A percentile compares a stretch with the other conserved stretches of the same genome.
Evolutionary conservation across 2,113 vertebrate species (phyloP).

Genomic region (Oryzias celebensis): DNA sequence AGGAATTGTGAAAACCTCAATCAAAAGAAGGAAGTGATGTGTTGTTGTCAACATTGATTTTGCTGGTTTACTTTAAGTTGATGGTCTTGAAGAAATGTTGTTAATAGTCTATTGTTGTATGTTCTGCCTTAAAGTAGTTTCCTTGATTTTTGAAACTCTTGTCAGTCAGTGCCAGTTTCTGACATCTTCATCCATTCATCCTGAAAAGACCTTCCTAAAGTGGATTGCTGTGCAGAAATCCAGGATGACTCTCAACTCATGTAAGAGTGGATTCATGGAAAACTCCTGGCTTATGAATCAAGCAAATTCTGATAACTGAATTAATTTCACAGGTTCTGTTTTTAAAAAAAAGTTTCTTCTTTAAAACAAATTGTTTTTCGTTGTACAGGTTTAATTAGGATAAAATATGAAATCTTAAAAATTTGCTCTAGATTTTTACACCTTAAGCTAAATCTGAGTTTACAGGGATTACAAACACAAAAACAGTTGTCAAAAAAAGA

Average conservation of each 20-base stretch:
- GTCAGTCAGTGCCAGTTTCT: no score
- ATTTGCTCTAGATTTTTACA: no score
- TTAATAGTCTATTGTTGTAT: no score
- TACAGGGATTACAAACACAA: no score
- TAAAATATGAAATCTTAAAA: no score
- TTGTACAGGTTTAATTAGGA: no score
- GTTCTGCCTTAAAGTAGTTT: no score
- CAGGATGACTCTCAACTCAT: background rate
- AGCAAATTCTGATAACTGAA: background rate
- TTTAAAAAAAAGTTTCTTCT: no score
- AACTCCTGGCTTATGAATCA: background rate
- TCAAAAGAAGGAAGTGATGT: constrained; percentile 55
- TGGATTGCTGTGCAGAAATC: constrained; percentile 23
- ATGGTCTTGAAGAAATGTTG: constrained; percentile 1
- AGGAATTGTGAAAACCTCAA: constrained; percentile 62
- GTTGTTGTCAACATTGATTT: constrained; percentile 39
- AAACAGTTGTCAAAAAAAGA: background rate
- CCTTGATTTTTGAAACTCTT: no score
- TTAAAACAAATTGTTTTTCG: no score
- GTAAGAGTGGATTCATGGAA: background rate
- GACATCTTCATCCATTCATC: constrained; percentile 37
- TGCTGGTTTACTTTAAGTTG: constrained; percentile 5
- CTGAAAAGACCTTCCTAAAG: constrained; percentile 36
- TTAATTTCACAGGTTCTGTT: no score
- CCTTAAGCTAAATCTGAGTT: background rate